Conservation (phyloP, 2,113 vertebrate species). For the Choloepus hoffmanni region DNA sequence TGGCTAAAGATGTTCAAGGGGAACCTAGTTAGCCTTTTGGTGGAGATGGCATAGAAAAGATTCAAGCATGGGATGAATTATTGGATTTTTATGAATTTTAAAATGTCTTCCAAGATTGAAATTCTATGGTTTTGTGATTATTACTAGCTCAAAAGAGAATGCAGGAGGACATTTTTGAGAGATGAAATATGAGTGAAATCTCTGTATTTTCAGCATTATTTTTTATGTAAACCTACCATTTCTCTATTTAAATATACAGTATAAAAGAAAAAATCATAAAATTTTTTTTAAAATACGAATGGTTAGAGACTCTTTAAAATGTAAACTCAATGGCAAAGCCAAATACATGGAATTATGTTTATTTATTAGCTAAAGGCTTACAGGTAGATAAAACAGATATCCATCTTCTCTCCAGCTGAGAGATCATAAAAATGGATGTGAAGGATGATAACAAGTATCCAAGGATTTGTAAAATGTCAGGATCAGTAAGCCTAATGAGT, state of each 20-base stretch:
- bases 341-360: conserved; percentile 61
- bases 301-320: conserved; percentile 41
- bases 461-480: conserved; percentile 74
- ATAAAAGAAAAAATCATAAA: no score
- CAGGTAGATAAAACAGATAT: conserved; percentile 66
- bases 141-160: conserved; percentile 17
- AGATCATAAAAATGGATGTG: conserved; percentile 57
- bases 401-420: conserved; percentile 46
- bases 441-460: conserved; percentile 55
- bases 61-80: not conserved
- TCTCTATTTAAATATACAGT: no score
- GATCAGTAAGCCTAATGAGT: conserved; percentile 57
- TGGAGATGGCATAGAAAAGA: not conserved
- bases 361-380: conserved; percentile 66
- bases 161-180: conserved; percentile 19
- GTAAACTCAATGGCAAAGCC: conserved; percentile 59
- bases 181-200: conserved; percentile 6
- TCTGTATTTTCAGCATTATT: no score
- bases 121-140: conserved; percentile 48
- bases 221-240: no score
- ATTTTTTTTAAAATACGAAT: conserved; percentile 5
- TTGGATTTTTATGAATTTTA: conserved; percentile 46
- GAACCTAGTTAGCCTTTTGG: not conserved
- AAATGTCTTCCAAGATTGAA: conserved; percentile 51
- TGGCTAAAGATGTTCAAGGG: conserved; percentile 19